Evolutionary conservation across 2,113 vertebrate species (phyloP), one percentile per base, ranked within the genome.

Genomic region (Mellivora capensis): DNA sequence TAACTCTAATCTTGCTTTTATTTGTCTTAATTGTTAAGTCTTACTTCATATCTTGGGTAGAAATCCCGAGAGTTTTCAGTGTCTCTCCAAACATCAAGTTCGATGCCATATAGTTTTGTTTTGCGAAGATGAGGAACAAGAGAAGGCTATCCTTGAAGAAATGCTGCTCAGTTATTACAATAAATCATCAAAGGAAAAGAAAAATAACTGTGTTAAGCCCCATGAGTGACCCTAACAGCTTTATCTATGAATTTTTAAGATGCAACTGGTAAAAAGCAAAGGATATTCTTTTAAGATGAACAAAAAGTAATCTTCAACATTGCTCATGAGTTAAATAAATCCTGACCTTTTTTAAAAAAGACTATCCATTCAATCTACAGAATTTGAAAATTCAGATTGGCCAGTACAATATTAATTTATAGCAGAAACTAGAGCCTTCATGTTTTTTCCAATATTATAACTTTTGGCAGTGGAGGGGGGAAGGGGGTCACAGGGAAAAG

Each of bases 71-170:
- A 5, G n/a, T 82, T 91, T 94, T n/a, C 52, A 27, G 14, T 67
- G 39, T 81, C 69, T 95, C 97, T 72, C 82, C 39, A 93, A 77
- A 88, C 77, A 61, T 92, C 31, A 64, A 62, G 23, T 83, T 79
- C 71, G 47, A 57, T 69, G 34, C 4, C 84, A 69, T 89, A 57
- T 88, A 62, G 92, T 96, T 98, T 98, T 95, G 54, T 67, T 93
- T 44, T 25, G 31, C 71, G 29, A 27, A 21, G 25, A 64, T 4
- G 14, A 67, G 37, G n/a, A 93, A 31, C 34, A 83, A 91, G 14
- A 72, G 25, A 61, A 94, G 20, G 7, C 0, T 90, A 18, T 25
- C 93, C 61, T 47, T 81, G 44, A 94, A 96, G 77, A 96, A 62
- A 95, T 49, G 20, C 34, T 93, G 54, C 85, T 59, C 59, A 96